Evolutionary conservation across 1,140 invertebrate genomes (phyloP), one percentile per base, ranked within the genome.

Genomic region (Mya arenaria): DNA sequence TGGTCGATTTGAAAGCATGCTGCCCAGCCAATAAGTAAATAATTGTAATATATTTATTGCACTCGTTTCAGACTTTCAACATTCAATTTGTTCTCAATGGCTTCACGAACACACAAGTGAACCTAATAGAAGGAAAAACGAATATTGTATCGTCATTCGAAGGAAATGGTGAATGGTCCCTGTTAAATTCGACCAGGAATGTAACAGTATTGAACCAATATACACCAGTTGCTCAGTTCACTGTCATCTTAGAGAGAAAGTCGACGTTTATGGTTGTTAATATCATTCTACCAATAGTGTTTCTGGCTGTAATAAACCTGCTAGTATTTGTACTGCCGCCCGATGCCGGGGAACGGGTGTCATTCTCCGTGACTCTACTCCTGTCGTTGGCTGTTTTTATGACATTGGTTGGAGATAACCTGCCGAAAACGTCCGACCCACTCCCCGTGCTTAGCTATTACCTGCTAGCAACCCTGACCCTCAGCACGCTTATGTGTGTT

Each of bases 311-410:
- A 15, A 87, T 94, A 13, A 94, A 94, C 23, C 90, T 94, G 17
- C 89, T 95, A 5, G 94, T 94, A 17, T 95, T 95, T 89, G 94
- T 93, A 84, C 89, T 95, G 56, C 94, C 94, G 5, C 93, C 94
- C 0, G 94, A 94, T 81, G 93, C 92, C 15, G 94, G 94, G 0
- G 94, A 94, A 86, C 94, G 94, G 84, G 93, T 94, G 58, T 92
- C 94, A 6, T 92, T 94, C 23, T 94, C 94, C 32, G 89, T 94
- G 34, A 94, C 94, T 5, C 92, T 94, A 5, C 89, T 95, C 0
- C 88, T 95, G 19, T 93, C 94, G 6, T 94, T 95, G 84, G 93
- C 93, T 65, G 94, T 95, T 23, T 94, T 95, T 87, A 93, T 94
- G 91, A 88, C 94, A 58, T 92, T 94, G 69, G 94, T 94, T 60